These are phyloP conservation scores for Cremastinae sp. DNA, from an alignment of 2,888 invertebrate genomes.

Conservation along the genomic window DNA sequence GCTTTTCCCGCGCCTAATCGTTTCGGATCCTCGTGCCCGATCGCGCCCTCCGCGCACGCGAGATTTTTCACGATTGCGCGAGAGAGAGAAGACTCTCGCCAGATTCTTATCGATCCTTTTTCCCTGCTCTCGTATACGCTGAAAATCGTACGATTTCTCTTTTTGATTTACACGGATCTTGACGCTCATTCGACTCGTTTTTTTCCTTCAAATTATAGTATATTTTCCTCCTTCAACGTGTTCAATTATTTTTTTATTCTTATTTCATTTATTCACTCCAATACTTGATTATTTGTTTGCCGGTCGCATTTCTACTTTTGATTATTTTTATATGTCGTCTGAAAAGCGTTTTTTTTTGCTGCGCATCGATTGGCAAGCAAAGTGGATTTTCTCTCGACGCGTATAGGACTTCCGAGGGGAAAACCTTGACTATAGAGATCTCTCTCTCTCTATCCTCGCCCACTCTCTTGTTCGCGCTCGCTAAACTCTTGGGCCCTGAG, in stretches of 20 bases:
- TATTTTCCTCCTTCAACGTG: conserved; percentile 53
- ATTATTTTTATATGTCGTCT: not conserved
- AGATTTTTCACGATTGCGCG: too few species aligned
- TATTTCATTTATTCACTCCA: too few species aligned
- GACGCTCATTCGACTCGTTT: too few species aligned
- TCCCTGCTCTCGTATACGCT: too few species aligned
- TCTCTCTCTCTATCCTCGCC: not conserved
- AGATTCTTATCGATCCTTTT: too few species aligned
- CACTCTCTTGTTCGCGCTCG: conserved; percentile 8
- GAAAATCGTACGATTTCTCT: too few species aligned
- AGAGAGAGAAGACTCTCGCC: too few species aligned
- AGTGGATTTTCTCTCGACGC: conserved; percentile 23
- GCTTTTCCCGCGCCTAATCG: not conserved
- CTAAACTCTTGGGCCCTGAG: conserved; percentile 34
- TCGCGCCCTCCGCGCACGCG: too few species aligned
- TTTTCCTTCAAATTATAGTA: too few species aligned
- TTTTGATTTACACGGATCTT: too few species aligned
- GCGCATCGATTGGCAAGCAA: conserved; percentile 6
- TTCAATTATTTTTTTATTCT: conserved; percentile 9
- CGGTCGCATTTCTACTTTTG: not conserved
- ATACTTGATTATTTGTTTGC: too few species aligned
- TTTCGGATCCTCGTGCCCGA: too few species aligned
- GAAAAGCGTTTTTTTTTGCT: conserved; percentile 21
- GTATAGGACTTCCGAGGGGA: conserved; percentile 22
- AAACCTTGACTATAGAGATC: conserved; percentile 32